Evolutionary conservation across 2,888 invertebrate species (phyloP).

Genomic region (Dynastes grantii): DNA sequence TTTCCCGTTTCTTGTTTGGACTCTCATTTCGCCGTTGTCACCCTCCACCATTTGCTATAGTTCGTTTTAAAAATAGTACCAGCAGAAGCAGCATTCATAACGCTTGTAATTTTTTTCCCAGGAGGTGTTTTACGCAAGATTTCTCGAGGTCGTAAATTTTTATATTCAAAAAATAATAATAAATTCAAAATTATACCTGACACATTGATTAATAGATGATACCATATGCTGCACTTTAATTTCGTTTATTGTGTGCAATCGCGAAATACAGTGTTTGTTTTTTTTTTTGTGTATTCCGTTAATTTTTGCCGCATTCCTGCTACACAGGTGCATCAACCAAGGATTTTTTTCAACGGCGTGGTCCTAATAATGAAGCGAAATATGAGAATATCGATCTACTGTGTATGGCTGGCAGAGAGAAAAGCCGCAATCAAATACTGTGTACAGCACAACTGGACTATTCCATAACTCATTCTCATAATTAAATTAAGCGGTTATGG

Average conservation of each 20-base stretch:
- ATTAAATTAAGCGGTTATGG: constrained; percentile 55
- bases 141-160: not conserved
- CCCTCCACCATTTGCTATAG: constrained; percentile 24
- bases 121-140: not conserved
- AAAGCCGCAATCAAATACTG: constrained; percentile 49
- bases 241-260: not conserved
- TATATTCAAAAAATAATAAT: not conserved
- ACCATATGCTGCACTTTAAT: constrained; percentile 5
- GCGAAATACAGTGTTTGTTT: not conserved
- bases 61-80: constrained; percentile 30
- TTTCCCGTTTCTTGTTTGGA: constrained; percentile 34
- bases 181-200: too few relatives aligned
- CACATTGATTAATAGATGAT: not conserved
- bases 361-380: constrained; percentile 11
- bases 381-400: not conserved
- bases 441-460: constrained; percentile 27
- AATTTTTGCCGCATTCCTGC: not conserved
- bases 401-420: not conserved
- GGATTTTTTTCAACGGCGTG: not conserved
- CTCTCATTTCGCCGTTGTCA: constrained; percentile 28
- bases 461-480: constrained; percentile 51
- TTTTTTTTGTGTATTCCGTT: not conserved
- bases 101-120: constrained; percentile 1
- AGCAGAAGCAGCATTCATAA: constrained; percentile 7
- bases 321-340: not conserved